Conservation (phyloP, 2,797 vertebrate genomes). For the Pseudochromis fuscus region DNA sequence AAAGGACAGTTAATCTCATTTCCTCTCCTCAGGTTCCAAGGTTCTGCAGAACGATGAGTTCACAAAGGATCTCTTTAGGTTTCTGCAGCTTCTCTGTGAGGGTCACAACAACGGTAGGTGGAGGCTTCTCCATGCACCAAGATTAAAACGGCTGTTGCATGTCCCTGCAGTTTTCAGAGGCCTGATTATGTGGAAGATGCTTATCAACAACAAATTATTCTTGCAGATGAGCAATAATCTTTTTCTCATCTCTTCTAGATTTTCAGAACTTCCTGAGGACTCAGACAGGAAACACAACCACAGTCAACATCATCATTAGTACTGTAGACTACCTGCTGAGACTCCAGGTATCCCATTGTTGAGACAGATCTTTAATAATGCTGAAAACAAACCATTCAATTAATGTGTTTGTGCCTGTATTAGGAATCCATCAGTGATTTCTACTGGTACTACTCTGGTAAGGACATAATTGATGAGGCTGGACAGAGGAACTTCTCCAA, state of each 20-base stretch:
- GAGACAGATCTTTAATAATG: neutral
- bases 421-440: constrained; percentile 99
- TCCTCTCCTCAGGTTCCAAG: constrained; percentile 91
- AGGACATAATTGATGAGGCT: constrained; percentile 95
- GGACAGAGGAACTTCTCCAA: constrained; percentile 98
- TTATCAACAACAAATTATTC: neutral
- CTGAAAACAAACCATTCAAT: neutral
- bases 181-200: neutral
- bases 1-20: constrained; percentile 60
- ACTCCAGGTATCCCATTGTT: constrained; percentile 88
- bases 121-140: neutral
- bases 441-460: constrained; percentile 99
- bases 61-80: constrained; percentile 97
- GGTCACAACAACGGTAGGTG: constrained; percentile 97
- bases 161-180: neutral
- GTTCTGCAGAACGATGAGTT: constrained; percentile 99
- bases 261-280: constrained; percentile 99
- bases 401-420: constrained; percentile 26
- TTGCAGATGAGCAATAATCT: too few relatives aligned
- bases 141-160: neutral
- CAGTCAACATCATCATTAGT: constrained; percentile 98
- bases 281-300: constrained; percentile 98
- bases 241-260: constrained; percentile 80
- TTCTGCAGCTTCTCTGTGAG: constrained; percentile 98
- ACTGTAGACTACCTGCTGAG: constrained; percentile 97